Base-by-base conservation (phyloP, 2,113 vertebrate genomes). In the Aldabrachelys gigantea region DNA sequence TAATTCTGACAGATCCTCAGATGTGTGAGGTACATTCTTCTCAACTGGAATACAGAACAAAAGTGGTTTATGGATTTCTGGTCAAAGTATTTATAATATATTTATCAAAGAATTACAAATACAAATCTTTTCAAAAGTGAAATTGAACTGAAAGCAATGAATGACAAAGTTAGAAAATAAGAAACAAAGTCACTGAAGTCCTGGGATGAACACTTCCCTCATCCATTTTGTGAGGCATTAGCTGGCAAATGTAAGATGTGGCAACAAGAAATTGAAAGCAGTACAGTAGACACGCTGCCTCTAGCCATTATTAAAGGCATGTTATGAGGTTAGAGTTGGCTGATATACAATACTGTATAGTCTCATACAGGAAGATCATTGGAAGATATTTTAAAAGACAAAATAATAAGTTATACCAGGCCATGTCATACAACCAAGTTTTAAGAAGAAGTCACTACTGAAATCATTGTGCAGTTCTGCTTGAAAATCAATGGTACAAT, bases 1-100 rank as follows among this genome's bases (percentile, higher is more conserved):
- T 98, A 98, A 98, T 98, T 98, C 92, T 98, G 98, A 98, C 98
- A 98, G 95, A 98, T 98, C 89, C 89, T 98, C 97, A 96, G 95
- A 97, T 91, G 95, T 92, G 79, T 92, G 88, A 97, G 96, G 93
- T 96, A 94, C 96, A 92, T 95, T 97, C 96, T 98, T 97, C 91
- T 93, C 90, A 98, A 94, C 91, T 95, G 96, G 92, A 96, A 97
- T 89, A 98, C 92, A 95, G 97, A 97, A 97, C 87, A 80, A 94
- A 97, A 97, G 96, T 96, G 85, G 94, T 97, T 98, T 97, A 96
- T 89, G 50, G 54, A 82, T 92, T 95, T 86, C 95, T 96, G 88
- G 95, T 93, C 93, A 87, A 89, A 95, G 83, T 94, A 85, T 97
- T 97, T 97, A 95, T 93, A 89, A 62, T 10, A 44, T 96, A 96